Conservation (phyloP, 2,888 invertebrate species). For the Sinodicranocentrus sp. region DNA sequence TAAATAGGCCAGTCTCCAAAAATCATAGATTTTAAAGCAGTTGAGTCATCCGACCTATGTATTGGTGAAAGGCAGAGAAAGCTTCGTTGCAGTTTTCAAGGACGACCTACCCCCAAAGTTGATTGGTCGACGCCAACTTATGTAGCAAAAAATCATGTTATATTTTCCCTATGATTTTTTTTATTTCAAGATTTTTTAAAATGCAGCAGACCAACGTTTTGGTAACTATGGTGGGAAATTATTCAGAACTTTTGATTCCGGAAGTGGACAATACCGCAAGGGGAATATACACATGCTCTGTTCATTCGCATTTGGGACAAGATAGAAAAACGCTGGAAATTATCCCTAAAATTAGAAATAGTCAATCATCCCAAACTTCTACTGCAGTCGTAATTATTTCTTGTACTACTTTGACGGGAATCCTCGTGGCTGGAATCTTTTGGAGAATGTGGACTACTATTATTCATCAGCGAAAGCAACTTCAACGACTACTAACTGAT, state of each 20-base stretch:
- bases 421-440: no score
- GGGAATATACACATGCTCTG: slow-evolving; percentile 41
- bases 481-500: slow-evolving; percentile 53
- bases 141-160: no score
- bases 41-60: neutral
- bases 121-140: slow-evolving; percentile 26
- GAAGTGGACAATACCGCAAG: neutral
- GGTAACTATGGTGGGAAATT: no score
- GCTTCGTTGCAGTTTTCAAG: slow-evolving; percentile 35
- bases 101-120: slow-evolving; percentile 37
- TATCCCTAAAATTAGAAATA: neutral
- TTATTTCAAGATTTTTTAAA: neutral
- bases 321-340: slow-evolving; percentile 10
- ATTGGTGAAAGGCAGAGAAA: slow-evolving; percentile 34
- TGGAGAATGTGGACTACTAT: slow-evolving; percentile 23
- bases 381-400: neutral
- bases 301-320: slow-evolving; percentile 25
- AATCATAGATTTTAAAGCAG: slow-evolving; percentile 13
- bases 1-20: slow-evolving; percentile 38
- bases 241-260: no score
- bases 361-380: no score
- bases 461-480: slow-evolving; percentile 32
- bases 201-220: neutral
- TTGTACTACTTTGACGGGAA: neutral
- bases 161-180: no score